These are phyloP conservation scores for Hypena proboscidalis DNA, from an alignment of 2,888 invertebrate species.

Conservation along the genomic window DNA sequence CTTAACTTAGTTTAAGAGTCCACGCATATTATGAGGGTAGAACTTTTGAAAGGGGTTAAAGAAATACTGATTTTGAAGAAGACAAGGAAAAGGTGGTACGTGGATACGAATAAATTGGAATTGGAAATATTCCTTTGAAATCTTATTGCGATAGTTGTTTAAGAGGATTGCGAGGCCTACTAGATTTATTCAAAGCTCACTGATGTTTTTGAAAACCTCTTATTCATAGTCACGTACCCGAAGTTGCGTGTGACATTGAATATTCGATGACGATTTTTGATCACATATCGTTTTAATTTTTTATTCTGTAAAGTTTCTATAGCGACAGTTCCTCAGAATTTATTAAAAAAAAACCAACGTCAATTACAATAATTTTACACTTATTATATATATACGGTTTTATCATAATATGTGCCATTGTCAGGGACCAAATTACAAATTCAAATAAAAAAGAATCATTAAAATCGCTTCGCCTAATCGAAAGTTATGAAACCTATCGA, in stretches of 20 bases:
- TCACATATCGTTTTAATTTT: too few relatives aligned
- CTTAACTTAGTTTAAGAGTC: constrained; percentile 48
- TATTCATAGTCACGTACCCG: constrained; percentile 5
- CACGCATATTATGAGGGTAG: constrained; percentile 64
- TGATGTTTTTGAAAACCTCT: not conserved
- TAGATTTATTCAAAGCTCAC: constrained; percentile 22
- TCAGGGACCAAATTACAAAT: too few relatives aligned
- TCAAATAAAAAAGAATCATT: too few relatives aligned
- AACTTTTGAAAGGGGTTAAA: constrained; percentile 79
- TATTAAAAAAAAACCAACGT: too few relatives aligned
- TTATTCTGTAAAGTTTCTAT: too few relatives aligned
- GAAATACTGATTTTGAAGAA: constrained; percentile 70
- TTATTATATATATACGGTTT: too few relatives aligned
- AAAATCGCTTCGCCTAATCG: too few relatives aligned
- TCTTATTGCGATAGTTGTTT: constrained; percentile 39
- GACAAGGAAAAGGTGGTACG: constrained; percentile 79
- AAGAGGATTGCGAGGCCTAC: constrained; percentile 24
- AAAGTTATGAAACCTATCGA: too few relatives aligned
- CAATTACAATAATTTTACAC: too few relatives aligned
- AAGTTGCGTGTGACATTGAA: not conserved
- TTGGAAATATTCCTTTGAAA: constrained; percentile 50
- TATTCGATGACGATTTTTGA: too few relatives aligned
- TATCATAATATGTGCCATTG: too few relatives aligned
- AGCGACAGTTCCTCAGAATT: too few relatives aligned
- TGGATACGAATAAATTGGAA: constrained; percentile 67